phyloP scores from a whole-genome alignment of 2,797 vertebrate genomes.

The Coilia nasus region DNA sequence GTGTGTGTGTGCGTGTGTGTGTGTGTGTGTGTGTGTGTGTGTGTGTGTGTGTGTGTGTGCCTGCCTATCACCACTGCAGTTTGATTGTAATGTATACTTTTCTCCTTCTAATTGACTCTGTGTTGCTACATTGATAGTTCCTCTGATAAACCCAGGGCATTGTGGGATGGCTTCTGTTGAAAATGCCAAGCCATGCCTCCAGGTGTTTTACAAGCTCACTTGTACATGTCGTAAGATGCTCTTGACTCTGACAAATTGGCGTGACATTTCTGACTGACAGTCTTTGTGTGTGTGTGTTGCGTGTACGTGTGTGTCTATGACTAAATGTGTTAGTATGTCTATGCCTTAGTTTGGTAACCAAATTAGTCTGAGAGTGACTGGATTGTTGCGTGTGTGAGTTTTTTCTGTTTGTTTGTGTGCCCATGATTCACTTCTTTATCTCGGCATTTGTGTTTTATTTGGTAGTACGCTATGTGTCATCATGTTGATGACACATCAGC shows the following conservation, averaged over 20 bases:
- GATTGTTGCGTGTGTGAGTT: not conserved
- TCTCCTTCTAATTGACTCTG: not conserved
- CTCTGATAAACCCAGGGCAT: not conserved
- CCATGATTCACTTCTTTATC: not conserved
- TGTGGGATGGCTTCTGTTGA: not conserved
- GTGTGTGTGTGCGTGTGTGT: too few species aligned
- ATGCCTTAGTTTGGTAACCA: not conserved
- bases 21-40: too few species aligned
- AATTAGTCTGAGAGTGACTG: too few species aligned
- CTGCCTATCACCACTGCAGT: not conserved
- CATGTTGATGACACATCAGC: not conserved
- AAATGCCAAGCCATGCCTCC: conserved; percentile 18
- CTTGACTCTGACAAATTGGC: conserved; percentile 28
- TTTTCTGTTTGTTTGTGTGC: not conserved
- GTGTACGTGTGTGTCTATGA: not conserved
- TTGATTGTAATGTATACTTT: not conserved
- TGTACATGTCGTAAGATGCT: not conserved
- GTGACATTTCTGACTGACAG: conserved; percentile 30
- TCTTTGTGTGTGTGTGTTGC: not conserved
- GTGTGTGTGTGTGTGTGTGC: not conserved
- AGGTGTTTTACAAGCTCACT: conserved; percentile 16
- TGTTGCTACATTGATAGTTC: not conserved
- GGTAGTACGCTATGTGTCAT: not conserved
- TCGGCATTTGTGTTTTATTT: not conserved
- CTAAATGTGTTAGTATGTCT: too few species aligned